Percentiles rank a stretch among this genome's conserved stretches.
phyloP scores from a whole-genome alignment of 2,113 vertebrate species.

The Corvus hawaiiensis region DNA sequence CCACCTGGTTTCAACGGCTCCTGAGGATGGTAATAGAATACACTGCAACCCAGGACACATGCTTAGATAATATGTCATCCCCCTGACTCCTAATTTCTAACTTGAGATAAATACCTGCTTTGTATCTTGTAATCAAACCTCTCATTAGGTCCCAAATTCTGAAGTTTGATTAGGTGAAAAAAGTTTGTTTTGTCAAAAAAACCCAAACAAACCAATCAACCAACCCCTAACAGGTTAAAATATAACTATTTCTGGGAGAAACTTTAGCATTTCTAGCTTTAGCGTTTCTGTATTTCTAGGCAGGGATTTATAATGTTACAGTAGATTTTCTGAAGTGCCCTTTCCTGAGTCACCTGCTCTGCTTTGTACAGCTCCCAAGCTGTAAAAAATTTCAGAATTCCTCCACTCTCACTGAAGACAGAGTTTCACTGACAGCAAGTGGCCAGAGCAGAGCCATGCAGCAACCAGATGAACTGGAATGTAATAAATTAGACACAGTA shows the following conservation, averaged over 20 bases:
- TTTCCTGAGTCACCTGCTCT: background rate
- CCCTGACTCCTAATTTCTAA: background rate
- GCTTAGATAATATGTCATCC: background rate
- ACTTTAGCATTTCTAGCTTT: background rate
- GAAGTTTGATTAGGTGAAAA: background rate
- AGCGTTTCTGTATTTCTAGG: background rate
- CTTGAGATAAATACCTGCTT: background rate
- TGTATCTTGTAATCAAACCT: background rate
- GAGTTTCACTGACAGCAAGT: background rate
- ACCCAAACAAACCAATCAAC: background rate
- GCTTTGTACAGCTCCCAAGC: background rate
- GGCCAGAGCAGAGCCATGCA: background rate
- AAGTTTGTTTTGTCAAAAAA: background rate
- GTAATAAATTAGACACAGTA: background rate
- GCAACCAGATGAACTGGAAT: background rate
- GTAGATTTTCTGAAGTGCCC: background rate
- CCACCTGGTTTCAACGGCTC: too few species aligned
- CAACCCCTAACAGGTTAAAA: background rate
- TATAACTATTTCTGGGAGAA: background rate
- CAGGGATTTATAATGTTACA: background rate
- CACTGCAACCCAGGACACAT: too few species aligned
- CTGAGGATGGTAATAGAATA: too few species aligned
- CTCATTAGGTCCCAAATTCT: background rate
- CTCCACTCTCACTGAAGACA: background rate
- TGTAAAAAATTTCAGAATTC: background rate